Conservation (phyloP, 2,113 vertebrate genomes). For the Phrynocephalus versicolor region DNA sequence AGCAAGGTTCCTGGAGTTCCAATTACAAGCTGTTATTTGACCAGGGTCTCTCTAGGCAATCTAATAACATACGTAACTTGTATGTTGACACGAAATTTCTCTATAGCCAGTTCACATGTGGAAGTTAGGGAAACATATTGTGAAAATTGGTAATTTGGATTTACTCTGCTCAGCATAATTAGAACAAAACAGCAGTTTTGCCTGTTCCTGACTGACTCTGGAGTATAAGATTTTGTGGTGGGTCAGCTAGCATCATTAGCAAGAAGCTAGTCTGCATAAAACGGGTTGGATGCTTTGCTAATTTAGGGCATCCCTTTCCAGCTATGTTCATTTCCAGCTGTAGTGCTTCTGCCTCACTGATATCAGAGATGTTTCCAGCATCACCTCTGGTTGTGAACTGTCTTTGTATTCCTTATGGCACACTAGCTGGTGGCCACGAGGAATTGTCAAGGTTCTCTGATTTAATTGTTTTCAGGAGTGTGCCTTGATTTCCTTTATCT, state of each 20-base stretch:
- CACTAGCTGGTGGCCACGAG: background rate
- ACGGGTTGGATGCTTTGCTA: background rate
- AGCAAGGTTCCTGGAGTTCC: too few relatives aligned
- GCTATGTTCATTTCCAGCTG: background rate
- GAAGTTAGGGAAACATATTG: too few relatives aligned
- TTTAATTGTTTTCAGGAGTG: slow-evolving; percentile 27
- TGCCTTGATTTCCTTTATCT: slow-evolving; percentile 59
- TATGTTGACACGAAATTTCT: too few relatives aligned
- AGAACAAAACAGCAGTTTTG: slow-evolving; percentile 39
- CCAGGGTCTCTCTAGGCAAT: too few relatives aligned
- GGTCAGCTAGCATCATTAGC: too few relatives aligned
- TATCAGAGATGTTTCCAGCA: slow-evolving; percentile 8
- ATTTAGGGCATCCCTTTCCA: slow-evolving; percentile 32
- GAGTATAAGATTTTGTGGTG: background rate
- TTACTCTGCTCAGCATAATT: too few relatives aligned
- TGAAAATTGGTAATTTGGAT: too few relatives aligned
- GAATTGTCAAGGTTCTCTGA: slow-evolving; percentile 49
- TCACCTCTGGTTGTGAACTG: slow-evolving; percentile 12
- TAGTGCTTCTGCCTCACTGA: slow-evolving; percentile 38
- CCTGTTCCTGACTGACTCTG: slow-evolving; percentile 44
- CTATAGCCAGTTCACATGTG: too few relatives aligned
- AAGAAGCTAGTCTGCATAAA: slow-evolving; percentile 30
- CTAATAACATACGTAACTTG: too few relatives aligned
- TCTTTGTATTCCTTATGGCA: slow-evolving; percentile 2
- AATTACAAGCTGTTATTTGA: too few relatives aligned